Evolutionary conservation across 2,797 vertebrate species (phyloP).

Genomic region (Pseudopleuronectes americanus): DNA sequence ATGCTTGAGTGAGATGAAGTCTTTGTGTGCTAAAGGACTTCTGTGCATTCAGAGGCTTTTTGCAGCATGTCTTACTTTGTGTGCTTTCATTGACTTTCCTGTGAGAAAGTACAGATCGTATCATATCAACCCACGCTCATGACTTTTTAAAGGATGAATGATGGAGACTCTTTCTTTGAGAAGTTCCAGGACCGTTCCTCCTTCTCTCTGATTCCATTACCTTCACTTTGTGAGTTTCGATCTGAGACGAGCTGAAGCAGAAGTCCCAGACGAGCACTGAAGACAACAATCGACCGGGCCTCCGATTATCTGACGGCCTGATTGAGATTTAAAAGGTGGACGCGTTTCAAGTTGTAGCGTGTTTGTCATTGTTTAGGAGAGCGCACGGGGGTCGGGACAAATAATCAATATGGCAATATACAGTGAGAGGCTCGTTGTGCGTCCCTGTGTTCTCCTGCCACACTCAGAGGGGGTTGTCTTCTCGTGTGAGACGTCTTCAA

Average conservation of each 20-base stretch:
- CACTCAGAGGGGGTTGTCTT: neutral
- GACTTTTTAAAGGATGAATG: no score
- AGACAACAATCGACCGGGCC: neutral
- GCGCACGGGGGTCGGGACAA: neutral
- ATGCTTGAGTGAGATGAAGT: neutral
- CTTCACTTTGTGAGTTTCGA: no score
- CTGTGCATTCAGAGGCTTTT: neutral
- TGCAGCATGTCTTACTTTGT: neutral
- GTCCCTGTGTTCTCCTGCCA: neutral
- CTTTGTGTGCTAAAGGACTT: slow-evolving; percentile 9
- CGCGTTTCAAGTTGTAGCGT: neutral
- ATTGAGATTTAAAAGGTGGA: slow-evolving; percentile 12
- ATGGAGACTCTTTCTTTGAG: no score
- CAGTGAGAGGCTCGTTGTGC: neutral
- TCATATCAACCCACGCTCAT: no score
- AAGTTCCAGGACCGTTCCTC: no score
- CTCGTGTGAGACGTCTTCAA: neutral
- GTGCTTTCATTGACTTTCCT: neutral
- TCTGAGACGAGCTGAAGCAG: neutral
- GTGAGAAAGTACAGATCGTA: neutral
- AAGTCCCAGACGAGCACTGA: neutral
- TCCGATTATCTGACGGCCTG: slow-evolving; percentile 9
- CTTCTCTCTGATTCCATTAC: no score
- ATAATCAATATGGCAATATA: neutral
- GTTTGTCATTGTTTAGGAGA: neutral